Evolutionary conservation across 1,140 invertebrate genomes (phyloP), one percentile per base, ranked within the genome.

Genomic region (Venustaconcha ellipsiformis): DNA sequence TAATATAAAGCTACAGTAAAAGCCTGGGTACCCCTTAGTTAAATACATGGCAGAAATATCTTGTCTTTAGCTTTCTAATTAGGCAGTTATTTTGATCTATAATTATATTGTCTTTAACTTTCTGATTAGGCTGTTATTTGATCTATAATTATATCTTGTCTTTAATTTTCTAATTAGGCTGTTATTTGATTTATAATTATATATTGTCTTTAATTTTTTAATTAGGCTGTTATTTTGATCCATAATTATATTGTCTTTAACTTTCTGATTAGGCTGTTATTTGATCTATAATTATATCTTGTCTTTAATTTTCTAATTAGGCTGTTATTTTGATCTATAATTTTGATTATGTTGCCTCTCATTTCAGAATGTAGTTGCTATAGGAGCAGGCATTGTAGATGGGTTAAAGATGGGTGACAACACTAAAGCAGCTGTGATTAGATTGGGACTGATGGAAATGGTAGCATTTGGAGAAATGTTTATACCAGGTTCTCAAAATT

Each of bases 371-470:
- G 97, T 99, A 83, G 98, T 99, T 2, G 99, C 97, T 14, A 97
- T 97, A 80, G 99, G 96, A 62, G 98, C 98, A 72, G 99, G 99
- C 66, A 99, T 99, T 88, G 94, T 96, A 4, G 99, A 99, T 90
- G 99, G 99, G 26, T 90, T 99, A 12, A 94, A 94, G 30, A 94
- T 95, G 67, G 98, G 98, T 13, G 98, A 99, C 87, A 99, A 99
- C 88, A 99, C 98, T 15, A 99, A 99, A 90, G 98, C 99, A 0
- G 99, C 99, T 1, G 95, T 99, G 0, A 99, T 99, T 84, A 93
- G 99, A 74, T 91, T 99, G 15, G 98, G 99, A 20, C 92, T 99
- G 1, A 99, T 99, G 96, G 97, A 90, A 79, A 90, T 91, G 84
- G 89, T 91, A 17, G 84, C 86, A 74, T 91, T 91, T 74, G 82